Conservation (phyloP, 2,113 vertebrate species). For the Struthio camelus region DNA sequence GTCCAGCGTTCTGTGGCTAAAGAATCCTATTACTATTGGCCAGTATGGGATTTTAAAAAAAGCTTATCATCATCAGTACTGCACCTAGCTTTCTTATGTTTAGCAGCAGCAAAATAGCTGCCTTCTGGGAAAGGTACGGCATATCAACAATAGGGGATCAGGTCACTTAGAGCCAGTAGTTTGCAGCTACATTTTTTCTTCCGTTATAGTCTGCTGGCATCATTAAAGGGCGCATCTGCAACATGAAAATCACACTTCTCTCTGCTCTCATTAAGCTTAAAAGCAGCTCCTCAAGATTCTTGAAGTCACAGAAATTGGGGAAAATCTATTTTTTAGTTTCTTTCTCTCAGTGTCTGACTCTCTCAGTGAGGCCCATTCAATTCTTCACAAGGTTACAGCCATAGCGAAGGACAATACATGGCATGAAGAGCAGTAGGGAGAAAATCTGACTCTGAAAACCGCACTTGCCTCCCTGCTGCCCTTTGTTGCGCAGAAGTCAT, state of each 20-base stretch:
- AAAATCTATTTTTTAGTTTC: neutral
- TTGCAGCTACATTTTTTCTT: neutral
- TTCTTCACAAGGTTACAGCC: neutral
- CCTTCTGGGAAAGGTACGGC: neutral
- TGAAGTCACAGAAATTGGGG: neutral
- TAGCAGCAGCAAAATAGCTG: neutral
- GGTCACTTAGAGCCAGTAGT: neutral
- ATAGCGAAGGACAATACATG: fast-evolving
- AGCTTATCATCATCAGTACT: too few relatives aligned
- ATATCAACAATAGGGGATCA: fast-evolving
- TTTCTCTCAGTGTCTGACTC: neutral
- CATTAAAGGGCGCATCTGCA: neutral
- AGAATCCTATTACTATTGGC: neutral
- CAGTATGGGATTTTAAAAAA: neutral
- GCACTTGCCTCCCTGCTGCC: neutral
- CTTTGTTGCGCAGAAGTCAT: neutral
- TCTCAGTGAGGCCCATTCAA: neutral
- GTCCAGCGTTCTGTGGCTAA: neutral
- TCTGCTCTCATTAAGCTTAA: neutral
- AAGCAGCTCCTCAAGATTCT: neutral
- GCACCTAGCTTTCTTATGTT: neutral
- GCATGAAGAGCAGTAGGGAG: fast-evolving
- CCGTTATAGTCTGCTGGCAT: neutral
- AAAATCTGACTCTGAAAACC: neutral
- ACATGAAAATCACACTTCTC: neutral